These are phyloP conservation scores for Palythoa grandis DNA, from an alignment of 92 coral and sea anemone genomes.

Conservation along the genomic window DNA sequence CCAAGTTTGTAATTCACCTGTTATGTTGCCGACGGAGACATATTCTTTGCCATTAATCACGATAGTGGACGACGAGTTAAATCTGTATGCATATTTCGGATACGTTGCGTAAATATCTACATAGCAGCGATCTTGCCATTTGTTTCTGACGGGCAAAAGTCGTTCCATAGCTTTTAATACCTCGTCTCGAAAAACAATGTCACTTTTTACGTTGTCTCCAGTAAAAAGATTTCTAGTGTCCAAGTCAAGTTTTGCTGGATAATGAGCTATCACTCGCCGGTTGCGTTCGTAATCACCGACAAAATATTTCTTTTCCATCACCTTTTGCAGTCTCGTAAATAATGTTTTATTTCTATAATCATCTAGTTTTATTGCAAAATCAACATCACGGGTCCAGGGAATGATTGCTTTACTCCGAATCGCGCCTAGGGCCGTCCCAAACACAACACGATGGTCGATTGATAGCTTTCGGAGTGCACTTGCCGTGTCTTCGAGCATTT, in stretches of 20 bases:
- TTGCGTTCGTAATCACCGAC: slow-evolving; percentile 36
- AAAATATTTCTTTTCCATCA: slow-evolving; percentile 35
- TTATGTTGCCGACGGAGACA: slow-evolving; percentile 17
- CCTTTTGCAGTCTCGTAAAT: slow-evolving; percentile 9
- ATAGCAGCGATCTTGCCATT: slow-evolving; percentile 31
- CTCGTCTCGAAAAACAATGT: slow-evolving; percentile 14
- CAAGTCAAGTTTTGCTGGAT: slow-evolving; percentile 16
- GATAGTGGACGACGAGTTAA: background rate
- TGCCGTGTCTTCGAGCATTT: slow-evolving; percentile 30
- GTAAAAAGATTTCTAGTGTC: slow-evolving; percentile 16
- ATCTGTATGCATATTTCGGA: slow-evolving; percentile 31
- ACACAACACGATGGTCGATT: slow-evolving; percentile 27
- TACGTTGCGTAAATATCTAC: slow-evolving; percentile 37
- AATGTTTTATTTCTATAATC: slow-evolving; percentile 36
- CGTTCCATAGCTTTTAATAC: slow-evolving; percentile 20
- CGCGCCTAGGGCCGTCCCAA: slow-evolving; percentile 32
- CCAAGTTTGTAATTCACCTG: slow-evolving; percentile 30
- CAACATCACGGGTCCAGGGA: slow-evolving; percentile 34
- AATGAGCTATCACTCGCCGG: slow-evolving; percentile 38
- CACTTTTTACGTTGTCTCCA: slow-evolving; percentile 1
- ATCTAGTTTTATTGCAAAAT: slow-evolving; percentile 17
- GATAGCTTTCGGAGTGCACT: background rate
- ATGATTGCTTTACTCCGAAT: slow-evolving; percentile 21
- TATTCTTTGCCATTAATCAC: slow-evolving; percentile 26
- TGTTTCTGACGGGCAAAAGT: slow-evolving; percentile 27